These are phyloP conservation scores for Sinosuthora webbiana DNA, from an alignment of 2,113 vertebrate genomes.

Conservation along the genomic window DNA sequence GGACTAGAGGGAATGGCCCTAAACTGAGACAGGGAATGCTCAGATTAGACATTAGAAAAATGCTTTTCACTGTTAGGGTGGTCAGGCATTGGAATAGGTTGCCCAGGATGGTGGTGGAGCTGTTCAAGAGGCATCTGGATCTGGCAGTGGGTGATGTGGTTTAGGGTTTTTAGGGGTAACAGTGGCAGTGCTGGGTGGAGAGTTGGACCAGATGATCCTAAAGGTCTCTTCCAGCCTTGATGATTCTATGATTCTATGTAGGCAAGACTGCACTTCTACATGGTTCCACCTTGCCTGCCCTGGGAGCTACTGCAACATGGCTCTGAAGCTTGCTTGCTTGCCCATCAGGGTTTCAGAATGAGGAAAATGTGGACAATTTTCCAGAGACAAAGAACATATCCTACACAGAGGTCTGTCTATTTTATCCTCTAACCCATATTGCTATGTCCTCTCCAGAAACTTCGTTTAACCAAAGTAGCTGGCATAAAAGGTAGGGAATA, in stretches of 20 bases:
- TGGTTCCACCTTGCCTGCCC: neutral
- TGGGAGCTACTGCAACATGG: neutral
- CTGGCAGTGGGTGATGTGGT: neutral
- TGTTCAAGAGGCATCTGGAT: neutral
- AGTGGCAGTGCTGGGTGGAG: rapidly evolving
- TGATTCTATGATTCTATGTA: neutral
- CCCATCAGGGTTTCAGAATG: neutral
- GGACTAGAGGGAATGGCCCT: neutral
- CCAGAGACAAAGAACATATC: neutral
- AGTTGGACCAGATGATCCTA: rapidly evolving
- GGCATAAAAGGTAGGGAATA: neutral
- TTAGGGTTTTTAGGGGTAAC: neutral
- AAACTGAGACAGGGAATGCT: rapidly evolving
- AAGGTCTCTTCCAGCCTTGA: neutral
- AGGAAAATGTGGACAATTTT: neutral
- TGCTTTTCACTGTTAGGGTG: neutral
- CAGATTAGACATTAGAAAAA: neutral
- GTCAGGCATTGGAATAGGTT: neutral
- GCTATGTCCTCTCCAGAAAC: neutral
- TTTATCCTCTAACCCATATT: neutral
- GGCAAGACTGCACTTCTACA: neutral
- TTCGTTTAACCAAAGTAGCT: neutral
- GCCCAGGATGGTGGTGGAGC: neutral
- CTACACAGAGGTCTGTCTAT: rapidly evolving
- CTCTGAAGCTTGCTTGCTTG: neutral